Evolutionary conservation across 2,797 vertebrate species (phyloP), one percentile per base, ranked within the genome.

Genomic region (Anguilla megastoma): DNA sequence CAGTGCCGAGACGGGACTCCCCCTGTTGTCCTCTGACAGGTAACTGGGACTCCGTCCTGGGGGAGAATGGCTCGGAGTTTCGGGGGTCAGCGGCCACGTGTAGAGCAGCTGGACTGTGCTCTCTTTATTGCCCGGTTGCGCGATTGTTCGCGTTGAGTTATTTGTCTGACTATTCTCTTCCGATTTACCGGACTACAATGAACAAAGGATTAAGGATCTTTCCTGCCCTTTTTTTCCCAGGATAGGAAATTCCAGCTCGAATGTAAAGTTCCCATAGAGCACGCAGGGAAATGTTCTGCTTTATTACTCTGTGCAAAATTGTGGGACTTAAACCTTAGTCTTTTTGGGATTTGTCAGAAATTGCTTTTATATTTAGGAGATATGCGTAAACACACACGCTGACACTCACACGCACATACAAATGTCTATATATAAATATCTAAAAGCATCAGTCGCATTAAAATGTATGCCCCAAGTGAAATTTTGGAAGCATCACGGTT

Each of bases 1-100:
- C 18, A 4, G 2, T 87, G 84, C 83, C 9, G 33, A 52, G 80
- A 45, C 74, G 58, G 52, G 87, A 54, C 89, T 58, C 33, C 80
- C 45, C 48, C 6, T n/a, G 84, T 36, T 58, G 84, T 60, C 36
- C 9, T 60, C 50, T 36, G 60, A 86, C 36, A 41, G 36, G 60
- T 66, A 86, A 58, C 58, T 41, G 54, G 36, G 58, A 86, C 60
- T 30, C 85, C 2, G 24, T 80, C 24, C 7, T 16, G 71, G 60
- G 58, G 45, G 83, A 52, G 82, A 27, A 45, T 4, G 56, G 41
- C 52, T 76, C 48, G 54, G 80, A 58, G 76, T 69, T 71, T 89
- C 4, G 45, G 24, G 36, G 83, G 14, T 52, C 52, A 48, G n/a
- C 2, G 52, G 84, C 48, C 36, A 48, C 45, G 33, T 84, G 86